These are phyloP conservation scores for Stegostoma tigrinum DNA, from an alignment of 2,113 vertebrate genomes.

Conservation along the genomic window DNA sequence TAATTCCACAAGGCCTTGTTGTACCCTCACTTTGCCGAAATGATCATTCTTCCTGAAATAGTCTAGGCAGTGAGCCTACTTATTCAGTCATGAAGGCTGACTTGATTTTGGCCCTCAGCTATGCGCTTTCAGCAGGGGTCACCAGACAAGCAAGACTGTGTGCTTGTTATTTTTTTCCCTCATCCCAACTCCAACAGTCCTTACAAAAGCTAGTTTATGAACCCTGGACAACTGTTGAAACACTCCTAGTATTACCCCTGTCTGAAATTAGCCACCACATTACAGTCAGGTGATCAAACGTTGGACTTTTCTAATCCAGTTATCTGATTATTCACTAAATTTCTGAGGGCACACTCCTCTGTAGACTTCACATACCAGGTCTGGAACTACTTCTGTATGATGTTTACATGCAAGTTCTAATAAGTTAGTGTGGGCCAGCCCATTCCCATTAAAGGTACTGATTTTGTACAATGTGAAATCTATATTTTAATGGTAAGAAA, in stretches of 20 bases:
- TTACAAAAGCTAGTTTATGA: not conserved
- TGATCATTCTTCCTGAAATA: not conserved
- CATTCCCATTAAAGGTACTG: not conserved
- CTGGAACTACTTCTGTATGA: not conserved
- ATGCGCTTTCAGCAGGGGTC: not conserved
- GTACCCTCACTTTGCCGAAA: no score
- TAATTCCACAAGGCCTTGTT: no score
- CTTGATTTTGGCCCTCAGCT: not conserved
- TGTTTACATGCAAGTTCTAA: not conserved
- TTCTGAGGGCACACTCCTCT: not conserved
- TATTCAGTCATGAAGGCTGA: not conserved
- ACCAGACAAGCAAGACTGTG: not conserved
- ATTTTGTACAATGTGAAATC: not conserved
- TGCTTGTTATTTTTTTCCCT: not conserved
- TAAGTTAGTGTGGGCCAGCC: not conserved
- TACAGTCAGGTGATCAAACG: not conserved
- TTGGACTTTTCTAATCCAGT: not conserved
- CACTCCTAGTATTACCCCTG: not conserved
- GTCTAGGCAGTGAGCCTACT: not conserved
- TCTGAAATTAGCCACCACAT: not conserved
- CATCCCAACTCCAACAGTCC: not conserved
- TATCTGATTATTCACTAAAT: not conserved
- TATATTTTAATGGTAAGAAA: not conserved
- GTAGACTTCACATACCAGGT: not conserved
- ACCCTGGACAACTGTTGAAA: not conserved